Percentiles rank a stretch among this genome's conserved stretches.
phyloP scores from a whole-genome alignment of 2,888 invertebrate genomes.

The Nebria salina region DNA sequence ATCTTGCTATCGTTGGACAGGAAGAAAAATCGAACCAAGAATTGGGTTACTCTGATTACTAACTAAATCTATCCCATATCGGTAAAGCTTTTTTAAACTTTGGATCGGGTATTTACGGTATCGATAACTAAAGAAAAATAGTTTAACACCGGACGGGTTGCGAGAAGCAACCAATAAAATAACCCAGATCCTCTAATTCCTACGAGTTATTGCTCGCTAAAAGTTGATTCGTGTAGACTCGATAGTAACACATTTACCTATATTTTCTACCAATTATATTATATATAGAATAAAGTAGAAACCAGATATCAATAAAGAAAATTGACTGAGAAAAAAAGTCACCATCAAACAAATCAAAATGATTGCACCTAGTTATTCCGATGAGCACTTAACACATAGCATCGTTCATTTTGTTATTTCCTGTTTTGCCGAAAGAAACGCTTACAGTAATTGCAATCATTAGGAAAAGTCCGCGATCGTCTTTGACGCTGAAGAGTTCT shows the following conservation, averaged over 20 bases:
- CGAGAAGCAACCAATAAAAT: too few relatives aligned
- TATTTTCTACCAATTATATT: background rate
- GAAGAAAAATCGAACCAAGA: background rate
- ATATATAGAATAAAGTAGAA: background rate
- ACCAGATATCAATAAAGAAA: background rate
- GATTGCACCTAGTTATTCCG: background rate
- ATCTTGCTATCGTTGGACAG: background rate
- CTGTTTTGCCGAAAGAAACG: conserved; percentile 35
- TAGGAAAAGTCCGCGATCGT: conserved; percentile 38
- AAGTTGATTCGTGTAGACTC: too few relatives aligned
- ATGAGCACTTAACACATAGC: conserved; percentile 44
- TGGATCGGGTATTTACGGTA: background rate
- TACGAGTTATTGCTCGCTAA: too few relatives aligned
- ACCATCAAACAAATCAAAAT: background rate
- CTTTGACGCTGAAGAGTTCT: conserved; percentile 21
- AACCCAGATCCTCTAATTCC: too few relatives aligned
- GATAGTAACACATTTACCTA: too few relatives aligned
- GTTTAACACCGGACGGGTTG: too few relatives aligned
- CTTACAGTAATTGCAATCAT: conserved; percentile 47
- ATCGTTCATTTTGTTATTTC: conserved; percentile 44
- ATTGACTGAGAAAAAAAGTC: background rate
- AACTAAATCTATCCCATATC: background rate
- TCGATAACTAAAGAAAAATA: too few relatives aligned
- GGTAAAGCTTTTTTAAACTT: background rate
- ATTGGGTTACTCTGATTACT: background rate